phyloP scores from a whole-genome alignment of 2,888 invertebrate species.

The Eupithecia exiguata region DNA sequence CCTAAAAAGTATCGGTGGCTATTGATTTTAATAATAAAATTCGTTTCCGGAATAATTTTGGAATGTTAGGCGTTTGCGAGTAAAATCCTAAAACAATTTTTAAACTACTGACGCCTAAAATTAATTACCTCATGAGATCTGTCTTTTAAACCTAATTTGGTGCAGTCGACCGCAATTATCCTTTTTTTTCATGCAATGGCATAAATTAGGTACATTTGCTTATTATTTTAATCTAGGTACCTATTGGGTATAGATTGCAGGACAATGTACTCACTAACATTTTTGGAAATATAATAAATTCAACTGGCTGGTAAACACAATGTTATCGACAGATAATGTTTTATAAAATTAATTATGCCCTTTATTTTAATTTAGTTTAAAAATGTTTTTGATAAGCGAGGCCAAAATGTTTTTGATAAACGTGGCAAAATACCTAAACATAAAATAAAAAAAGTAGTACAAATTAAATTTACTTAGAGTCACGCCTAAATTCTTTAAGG shows the following conservation, averaged over 20 bases:
- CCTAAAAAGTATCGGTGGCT: conserved; percentile 66
- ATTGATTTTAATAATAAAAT: conserved; percentile 50
- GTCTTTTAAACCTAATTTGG: conserved; percentile 40
- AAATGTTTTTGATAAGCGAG: conserved; percentile 40
- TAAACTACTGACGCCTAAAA: conserved; percentile 50
- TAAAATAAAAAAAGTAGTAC: conserved; percentile 4
- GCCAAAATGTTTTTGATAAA: conserved; percentile 39
- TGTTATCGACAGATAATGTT: not conserved
- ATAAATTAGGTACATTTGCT: not conserved
- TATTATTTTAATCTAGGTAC: not conserved
- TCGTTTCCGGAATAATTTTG: conserved; percentile 56
- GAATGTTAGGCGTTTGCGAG: conserved; percentile 64
- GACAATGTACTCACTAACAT: not conserved
- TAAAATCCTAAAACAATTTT: conserved; percentile 20
- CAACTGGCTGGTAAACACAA: not conserved
- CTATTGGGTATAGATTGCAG: not conserved
- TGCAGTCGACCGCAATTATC: not conserved
- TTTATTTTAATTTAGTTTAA: conserved; percentile 38
- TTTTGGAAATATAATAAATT: not conserved
- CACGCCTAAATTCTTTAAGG: conserved; percentile 40
- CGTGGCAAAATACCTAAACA: conserved; percentile 25
- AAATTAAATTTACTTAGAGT: not conserved
- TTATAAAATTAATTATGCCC: conserved; percentile 39
- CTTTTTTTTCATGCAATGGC: not conserved
- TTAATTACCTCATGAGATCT: conserved; percentile 69